Conservation (phyloP, 2,888 invertebrate genomes). For the Archaeoteleia sp. region DNA sequence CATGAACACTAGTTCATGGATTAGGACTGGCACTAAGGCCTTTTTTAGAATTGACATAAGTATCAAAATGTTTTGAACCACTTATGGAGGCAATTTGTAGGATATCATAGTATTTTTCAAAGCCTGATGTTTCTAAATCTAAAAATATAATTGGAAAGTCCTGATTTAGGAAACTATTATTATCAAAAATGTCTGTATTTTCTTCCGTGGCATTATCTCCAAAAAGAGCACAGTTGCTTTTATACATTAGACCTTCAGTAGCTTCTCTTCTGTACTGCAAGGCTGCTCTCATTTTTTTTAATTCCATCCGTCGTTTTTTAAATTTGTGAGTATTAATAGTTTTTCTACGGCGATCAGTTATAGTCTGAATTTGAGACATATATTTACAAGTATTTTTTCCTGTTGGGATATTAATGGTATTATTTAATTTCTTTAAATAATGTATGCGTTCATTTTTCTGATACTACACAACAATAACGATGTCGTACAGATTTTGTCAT, state of each 20-base stretch:
- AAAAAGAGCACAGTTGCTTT: constrained; percentile 27
- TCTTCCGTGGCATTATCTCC: too few species aligned
- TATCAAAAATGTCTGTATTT: too few species aligned
- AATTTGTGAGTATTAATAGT: constrained; percentile 1
- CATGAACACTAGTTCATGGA: constrained; percentile 8
- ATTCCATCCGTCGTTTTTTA: constrained; percentile 21
- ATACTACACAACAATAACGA: constrained; percentile 41
- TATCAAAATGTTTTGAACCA: constrained; percentile 7
- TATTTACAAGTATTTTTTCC: constrained; percentile 22
- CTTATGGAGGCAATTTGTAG: constrained; percentile 25
- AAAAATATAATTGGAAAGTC: not conserved
- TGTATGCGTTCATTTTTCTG: too few species aligned
- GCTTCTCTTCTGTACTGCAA: constrained; percentile 35
- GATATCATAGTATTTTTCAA: constrained; percentile 6
- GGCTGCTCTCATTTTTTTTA: constrained; percentile 32
- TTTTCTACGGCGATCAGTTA: too few species aligned
- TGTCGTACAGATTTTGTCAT: constrained; percentile 29
- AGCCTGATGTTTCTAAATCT: constrained; percentile 22
- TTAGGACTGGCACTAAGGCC: not conserved
- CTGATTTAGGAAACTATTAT: too few species aligned
- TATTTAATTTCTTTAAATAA: too few species aligned
- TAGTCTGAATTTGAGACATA: too few species aligned
- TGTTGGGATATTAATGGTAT: constrained; percentile 27
- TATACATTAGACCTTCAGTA: constrained; percentile 34
- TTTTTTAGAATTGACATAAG: constrained; percentile 10